Conservation (phyloP, 2,113 vertebrate species). For the Murina feae region DNA sequence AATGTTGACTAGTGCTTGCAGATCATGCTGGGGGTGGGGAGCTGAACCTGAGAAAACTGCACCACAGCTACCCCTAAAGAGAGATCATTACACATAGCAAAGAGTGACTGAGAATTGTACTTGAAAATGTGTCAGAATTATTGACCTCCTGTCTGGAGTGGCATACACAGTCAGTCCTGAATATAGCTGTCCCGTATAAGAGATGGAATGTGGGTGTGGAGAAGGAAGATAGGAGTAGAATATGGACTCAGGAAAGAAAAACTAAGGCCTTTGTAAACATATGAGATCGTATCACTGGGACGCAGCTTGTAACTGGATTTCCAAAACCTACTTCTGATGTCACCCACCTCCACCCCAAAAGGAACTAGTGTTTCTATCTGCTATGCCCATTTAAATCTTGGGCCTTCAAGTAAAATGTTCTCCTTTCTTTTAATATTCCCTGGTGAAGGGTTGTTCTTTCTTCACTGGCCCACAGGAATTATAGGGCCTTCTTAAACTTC, state of each 20-base stretch:
- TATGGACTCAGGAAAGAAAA: not conserved
- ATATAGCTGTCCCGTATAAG: not conserved
- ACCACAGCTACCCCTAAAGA: not conserved
- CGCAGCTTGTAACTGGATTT: not conserved
- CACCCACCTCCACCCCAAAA: not conserved
- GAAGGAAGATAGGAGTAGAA: not conserved
- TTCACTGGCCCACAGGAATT: not conserved
- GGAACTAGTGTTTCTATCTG: not conserved
- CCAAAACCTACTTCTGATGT: not conserved
- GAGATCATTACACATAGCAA: not conserved
- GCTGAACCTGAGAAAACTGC: not conserved
- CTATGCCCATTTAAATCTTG: not conserved
- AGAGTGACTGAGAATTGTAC: not conserved
- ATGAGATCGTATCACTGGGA: not conserved
- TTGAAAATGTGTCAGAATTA: not conserved
- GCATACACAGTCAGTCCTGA: not conserved
- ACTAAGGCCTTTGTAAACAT: not conserved
- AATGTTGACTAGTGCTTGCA: not conserved
- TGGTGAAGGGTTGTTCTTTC: not conserved
- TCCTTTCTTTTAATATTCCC: not conserved
- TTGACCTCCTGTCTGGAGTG: not conserved
- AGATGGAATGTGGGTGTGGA: not conserved
- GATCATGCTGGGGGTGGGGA: not conserved
- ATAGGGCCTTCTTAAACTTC: conserved; percentile 15
- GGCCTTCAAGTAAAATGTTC: not conserved